These are phyloP conservation scores for Mustelus asterias DNA, from an alignment of 2,113 vertebrate species.

Conservation along the genomic window DNA sequence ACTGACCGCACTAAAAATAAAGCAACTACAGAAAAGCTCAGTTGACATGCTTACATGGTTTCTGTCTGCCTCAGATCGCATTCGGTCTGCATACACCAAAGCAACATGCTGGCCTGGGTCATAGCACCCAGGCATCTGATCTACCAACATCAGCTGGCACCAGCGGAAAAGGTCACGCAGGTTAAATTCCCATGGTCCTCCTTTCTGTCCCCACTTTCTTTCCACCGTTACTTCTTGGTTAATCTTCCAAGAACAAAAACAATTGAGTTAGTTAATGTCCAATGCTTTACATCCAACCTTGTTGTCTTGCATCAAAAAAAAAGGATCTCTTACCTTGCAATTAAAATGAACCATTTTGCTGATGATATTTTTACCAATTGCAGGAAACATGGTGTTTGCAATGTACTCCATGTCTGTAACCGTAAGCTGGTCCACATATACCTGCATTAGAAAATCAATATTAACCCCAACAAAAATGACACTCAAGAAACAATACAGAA, in stretches of 20 bases:
- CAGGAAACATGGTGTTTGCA: conserved; percentile 74
- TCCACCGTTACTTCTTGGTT: conserved; percentile 76
- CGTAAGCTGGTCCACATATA: conserved; percentile 86
- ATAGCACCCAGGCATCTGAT: conserved; percentile 81
- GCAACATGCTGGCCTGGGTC: conserved; percentile 85
- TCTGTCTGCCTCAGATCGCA: conserved; percentile 80
- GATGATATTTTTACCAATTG: conserved; percentile 69
- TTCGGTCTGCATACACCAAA: conserved; percentile 83
- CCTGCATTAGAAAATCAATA: conserved; percentile 54
- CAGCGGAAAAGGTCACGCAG: conserved; percentile 92
- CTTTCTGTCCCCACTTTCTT: conserved; percentile 86
- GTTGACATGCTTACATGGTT: conserved; percentile 59
- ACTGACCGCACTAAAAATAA: neutral
- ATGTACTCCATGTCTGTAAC: conserved; percentile 90
- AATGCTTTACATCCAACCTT: neutral
- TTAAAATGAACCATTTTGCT: conserved; percentile 93
- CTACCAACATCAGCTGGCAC: conserved; percentile 92
- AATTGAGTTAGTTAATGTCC: neutral
- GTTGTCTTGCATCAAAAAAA: neutral
- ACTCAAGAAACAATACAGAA: neutral
- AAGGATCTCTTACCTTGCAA: conserved; percentile 66
- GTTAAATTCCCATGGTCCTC: conserved; percentile 97
- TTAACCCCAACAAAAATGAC: neutral
- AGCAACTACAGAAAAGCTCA: neutral
- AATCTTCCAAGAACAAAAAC: conserved; percentile 57